A percentile compares a stretch with the other conserved stretches of the same genome.
These are phyloP conservation scores for Pseudochirops corinnae DNA, from an alignment of 2,797 vertebrate genomes.

Conservation along the genomic window DNA sequence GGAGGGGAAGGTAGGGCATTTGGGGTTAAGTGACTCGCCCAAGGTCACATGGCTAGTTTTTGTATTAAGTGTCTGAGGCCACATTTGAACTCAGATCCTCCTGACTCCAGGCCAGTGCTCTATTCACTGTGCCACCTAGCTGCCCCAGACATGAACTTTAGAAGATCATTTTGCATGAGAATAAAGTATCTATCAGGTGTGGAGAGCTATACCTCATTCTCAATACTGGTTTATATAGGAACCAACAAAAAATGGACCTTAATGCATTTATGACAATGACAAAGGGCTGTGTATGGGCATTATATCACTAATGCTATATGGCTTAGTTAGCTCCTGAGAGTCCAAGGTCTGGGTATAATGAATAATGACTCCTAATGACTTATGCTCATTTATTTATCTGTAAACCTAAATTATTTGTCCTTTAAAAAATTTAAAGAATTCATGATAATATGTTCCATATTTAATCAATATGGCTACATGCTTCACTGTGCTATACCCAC, in stretches of 20 bases:
- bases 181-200: neutral
- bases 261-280: neutral
- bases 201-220: neutral
- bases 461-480: neutral
- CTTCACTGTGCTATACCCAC: neutral
- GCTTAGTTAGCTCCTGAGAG: neutral
- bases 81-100: no score
- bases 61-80: no score
- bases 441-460: neutral
- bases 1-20: no score
- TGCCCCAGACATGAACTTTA: neutral
- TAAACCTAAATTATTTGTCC: neutral
- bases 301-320: neutral
- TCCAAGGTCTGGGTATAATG: neutral
- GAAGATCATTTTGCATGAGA: neutral
- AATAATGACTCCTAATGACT: neutral
- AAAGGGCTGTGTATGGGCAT: neutral
- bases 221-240: neutral
- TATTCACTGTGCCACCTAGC: no score
- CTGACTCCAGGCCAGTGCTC: no score
- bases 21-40: no score
- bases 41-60: no score
- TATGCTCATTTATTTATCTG: neutral
- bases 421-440: neutral
- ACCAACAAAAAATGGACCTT: neutral